A percentile compares a stretch with the other conserved stretches of the same genome.
Conservation (phyloP, 2,888 invertebrate genomes). For the Hirtodrosophila alboralis region DNA sequence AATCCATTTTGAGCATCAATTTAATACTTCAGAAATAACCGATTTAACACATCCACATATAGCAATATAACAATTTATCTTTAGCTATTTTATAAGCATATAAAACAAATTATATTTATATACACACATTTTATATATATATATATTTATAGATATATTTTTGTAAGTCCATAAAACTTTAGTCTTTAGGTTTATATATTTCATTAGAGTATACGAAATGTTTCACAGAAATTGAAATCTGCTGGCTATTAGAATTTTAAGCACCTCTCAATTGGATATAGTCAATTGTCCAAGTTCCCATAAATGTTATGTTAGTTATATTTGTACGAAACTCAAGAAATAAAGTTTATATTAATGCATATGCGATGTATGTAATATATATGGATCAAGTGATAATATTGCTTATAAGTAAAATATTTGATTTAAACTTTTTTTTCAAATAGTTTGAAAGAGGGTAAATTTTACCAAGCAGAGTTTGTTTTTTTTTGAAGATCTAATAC, state of each 20-base stretch:
- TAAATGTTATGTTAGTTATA: conserved; percentile 30
- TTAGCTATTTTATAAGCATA: conserved; percentile 12
- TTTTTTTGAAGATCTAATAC: too few species aligned
- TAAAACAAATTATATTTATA: conserved; percentile 29
- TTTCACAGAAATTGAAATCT: conserved; percentile 72
- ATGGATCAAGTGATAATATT: too few species aligned
- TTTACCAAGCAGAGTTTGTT: too few species aligned
- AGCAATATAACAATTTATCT: conserved; percentile 21
- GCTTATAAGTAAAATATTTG: too few species aligned
- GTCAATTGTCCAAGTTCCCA: conserved; percentile 35
- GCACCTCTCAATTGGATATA: conserved; percentile 33
- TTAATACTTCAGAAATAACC: conserved; percentile 17
- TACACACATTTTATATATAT: conserved; percentile 12
- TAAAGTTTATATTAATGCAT: conserved; percentile 30
- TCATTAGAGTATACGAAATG: conserved; percentile 68
- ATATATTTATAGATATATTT: conserved; percentile 50
- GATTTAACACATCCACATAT: conserved; percentile 29
- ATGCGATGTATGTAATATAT: neutral
- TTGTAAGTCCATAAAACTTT: conserved; percentile 36
- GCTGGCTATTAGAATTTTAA: conserved; percentile 68
- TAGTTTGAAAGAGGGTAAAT: too few species aligned
- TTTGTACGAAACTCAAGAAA: conserved; percentile 13
- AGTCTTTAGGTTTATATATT: conserved; percentile 18
- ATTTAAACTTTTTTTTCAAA: too few species aligned
- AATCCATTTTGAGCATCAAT: neutral